phyloP scores from a whole-genome alignment of 2,888 invertebrate genomes.

The Lasius fuliginosus region DNA sequence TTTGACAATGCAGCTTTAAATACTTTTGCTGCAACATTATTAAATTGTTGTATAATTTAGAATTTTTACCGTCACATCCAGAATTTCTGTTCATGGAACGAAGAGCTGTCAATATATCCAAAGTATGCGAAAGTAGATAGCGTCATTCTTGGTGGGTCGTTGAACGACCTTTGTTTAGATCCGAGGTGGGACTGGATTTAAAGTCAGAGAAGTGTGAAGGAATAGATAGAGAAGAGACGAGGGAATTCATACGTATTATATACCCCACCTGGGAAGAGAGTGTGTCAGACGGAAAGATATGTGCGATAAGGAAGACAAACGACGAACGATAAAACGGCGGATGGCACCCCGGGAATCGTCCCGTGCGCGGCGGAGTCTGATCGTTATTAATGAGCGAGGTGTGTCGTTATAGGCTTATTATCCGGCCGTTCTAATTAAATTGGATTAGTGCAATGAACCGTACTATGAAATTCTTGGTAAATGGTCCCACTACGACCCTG shows the following conservation, averaged over 20 bases:
- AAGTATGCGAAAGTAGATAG: constrained; percentile 28
- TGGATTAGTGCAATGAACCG: constrained; percentile 74
- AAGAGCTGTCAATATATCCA: neutral
- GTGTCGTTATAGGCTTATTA: constrained; percentile 76
- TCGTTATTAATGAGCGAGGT: constrained; percentile 75
- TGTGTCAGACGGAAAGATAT: constrained; percentile 56
- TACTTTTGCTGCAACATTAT: neutral
- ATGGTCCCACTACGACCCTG: constrained; percentile 65
- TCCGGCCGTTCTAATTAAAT: constrained; percentile 75
- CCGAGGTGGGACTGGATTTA: constrained; percentile 48
- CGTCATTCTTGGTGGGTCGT: constrained; percentile 20
- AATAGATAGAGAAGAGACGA: constrained; percentile 52
- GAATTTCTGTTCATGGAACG: neutral
- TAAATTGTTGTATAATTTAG: neutral
- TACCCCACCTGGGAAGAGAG: constrained; percentile 40
- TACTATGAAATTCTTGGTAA: constrained; percentile 73
- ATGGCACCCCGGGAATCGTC: constrained; percentile 55
- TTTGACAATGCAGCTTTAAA: neutral
- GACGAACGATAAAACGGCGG: constrained; percentile 71
- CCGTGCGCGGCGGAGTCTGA: constrained; percentile 55
- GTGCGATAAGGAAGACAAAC: constrained; percentile 72
- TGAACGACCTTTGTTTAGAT: constrained; percentile 47
- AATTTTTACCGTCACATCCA: neutral
- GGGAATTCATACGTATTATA: constrained; percentile 61
- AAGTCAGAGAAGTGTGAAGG: constrained; percentile 60